A percentile compares a stretch with the other conserved stretches of the same genome.
Conservation (phyloP, 2,797 vertebrate genomes). For the Mormyrus proboscirostris region DNA sequence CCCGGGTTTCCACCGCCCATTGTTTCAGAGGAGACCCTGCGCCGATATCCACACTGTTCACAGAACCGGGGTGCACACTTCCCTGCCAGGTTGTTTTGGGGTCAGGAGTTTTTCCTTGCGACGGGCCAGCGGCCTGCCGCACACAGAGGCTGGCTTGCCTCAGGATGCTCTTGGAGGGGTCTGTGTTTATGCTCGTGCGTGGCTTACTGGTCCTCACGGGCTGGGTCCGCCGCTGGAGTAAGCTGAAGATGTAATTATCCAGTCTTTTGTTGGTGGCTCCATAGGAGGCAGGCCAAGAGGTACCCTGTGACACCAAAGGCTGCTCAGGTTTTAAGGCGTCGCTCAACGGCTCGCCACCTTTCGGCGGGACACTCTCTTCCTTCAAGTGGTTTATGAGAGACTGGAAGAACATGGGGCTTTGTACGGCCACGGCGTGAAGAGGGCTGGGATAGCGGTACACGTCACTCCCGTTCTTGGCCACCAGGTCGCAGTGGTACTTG, state of each 20-base stretch:
- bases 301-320: conserved; percentile 44
- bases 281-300: conserved; percentile 52
- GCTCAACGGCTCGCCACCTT: conserved; percentile 41
- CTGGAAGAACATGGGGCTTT: conserved; percentile 77
- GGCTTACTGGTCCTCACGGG: conserved; percentile 81
- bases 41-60: conserved; percentile 40
- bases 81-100: conserved; percentile 56
- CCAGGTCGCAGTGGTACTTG: conserved; percentile 78
- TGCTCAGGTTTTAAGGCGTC: conserved; percentile 52
- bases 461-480: conserved; percentile 75
- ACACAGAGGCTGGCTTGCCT: conserved; percentile 74
- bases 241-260: conserved; percentile 79
- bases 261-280: conserved; percentile 64
- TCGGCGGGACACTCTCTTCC: conserved; percentile 53
- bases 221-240: conserved; percentile 77
- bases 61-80: conserved; percentile 46
- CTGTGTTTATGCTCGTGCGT: conserved; percentile 79
- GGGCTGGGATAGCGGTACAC: conserved; percentile 83
- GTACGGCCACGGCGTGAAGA: conserved; percentile 78
- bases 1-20: conserved; percentile 52
- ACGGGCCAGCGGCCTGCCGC: conserved; percentile 52
- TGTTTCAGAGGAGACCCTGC: conserved; percentile 60
- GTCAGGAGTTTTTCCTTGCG: conserved; percentile 49
- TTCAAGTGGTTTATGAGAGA: conserved; percentile 55
- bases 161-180: conserved; percentile 76